Evolutionary conservation across 2,113 vertebrate genomes (phyloP), one percentile per base, ranked within the genome.

Genomic region (Lasiurus borealis): DNA sequence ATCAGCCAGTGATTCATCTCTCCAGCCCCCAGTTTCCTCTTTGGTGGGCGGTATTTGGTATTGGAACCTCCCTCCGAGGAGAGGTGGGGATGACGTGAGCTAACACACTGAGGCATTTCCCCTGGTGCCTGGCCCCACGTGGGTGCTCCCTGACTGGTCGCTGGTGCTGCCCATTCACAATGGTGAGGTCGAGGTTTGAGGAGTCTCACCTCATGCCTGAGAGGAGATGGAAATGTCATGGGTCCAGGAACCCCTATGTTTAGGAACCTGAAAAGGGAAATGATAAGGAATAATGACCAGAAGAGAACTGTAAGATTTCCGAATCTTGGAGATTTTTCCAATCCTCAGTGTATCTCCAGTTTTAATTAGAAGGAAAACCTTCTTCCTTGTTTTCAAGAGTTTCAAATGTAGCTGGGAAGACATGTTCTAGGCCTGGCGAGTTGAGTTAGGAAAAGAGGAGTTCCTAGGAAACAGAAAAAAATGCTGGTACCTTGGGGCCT

Each of bases 361-460:
- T 76, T 71, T 88, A 66, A 57, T 54, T 3, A 96, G 73, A 66
- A 80, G 78, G 23, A 75, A 36, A 96, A 59, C 34, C 34, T 75
- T 71, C 3, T 14, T 90, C 29, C 44, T 77, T 46, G 7, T 87
- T 78, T 71, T 83, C 5, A 54, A 16, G 50, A 27, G 25, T 50
- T 1, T 89, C 85, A 23, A 19, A 84, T 21, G 44, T 57, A 84
- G 14, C 64, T 90, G 23, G 81, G 69, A 88, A 83, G 75, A 48
- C 0, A 21, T 18, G 23, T 34, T 13, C 77, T 69, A 50, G 23
- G 31, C 46, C 34, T n/a, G 19, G 29, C 10, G 62, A 50, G 18
- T 78, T 57, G 85, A 50, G 18, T 78, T 57, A 88, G 52, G 34
- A 85, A n/a, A n/a, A 88, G 44, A 76, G 48, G 80, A 88, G 68